These are phyloP conservation scores for Agonopterix alstromeriana DNA, from an alignment of 2,888 invertebrate genomes.

Conservation along the genomic window DNA sequence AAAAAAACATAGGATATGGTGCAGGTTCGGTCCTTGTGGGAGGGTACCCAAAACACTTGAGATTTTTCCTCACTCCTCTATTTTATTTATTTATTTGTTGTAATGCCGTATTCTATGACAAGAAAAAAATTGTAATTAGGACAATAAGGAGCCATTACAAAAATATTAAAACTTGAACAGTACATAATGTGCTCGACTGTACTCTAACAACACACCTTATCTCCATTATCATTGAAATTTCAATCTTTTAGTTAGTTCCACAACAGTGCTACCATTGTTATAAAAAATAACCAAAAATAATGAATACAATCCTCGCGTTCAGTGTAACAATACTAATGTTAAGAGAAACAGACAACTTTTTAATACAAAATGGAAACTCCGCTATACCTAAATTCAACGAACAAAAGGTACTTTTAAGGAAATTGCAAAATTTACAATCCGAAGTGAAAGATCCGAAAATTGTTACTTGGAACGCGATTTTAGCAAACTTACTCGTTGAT, in stretches of 20 bases:
- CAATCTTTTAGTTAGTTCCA: constrained; percentile 26
- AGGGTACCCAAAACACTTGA: no score
- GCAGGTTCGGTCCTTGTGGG: no score
- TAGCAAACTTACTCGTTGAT: constrained; percentile 54
- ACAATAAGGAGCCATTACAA: no score
- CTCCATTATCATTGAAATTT: constrained; percentile 26
- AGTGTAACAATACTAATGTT: constrained; percentile 40
- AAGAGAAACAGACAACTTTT: constrained; percentile 31
- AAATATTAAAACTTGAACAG: no score
- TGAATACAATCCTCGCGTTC: constrained; percentile 45
- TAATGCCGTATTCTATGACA: no score
- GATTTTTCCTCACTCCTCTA: no score
- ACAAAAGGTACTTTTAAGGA: constrained; percentile 50
- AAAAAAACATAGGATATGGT: no score
- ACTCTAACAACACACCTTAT: constrained; percentile 40
- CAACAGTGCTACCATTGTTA: constrained; percentile 43
- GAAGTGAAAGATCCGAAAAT: constrained; percentile 30
- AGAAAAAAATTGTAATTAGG: no score
- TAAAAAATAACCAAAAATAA: constrained; percentile 25
- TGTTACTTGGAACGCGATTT: constrained; percentile 54
- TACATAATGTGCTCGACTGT: constrained; percentile 21
- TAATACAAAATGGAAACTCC: constrained; percentile 19
- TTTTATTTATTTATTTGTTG: no score
- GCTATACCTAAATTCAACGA: constrained; percentile 18
- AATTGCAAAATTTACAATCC: constrained; percentile 44